Evolutionary conservation across 2,797 vertebrate species (phyloP), one percentile per base, ranked within the genome.

Genomic region (Acridotheres tristis): DNA sequence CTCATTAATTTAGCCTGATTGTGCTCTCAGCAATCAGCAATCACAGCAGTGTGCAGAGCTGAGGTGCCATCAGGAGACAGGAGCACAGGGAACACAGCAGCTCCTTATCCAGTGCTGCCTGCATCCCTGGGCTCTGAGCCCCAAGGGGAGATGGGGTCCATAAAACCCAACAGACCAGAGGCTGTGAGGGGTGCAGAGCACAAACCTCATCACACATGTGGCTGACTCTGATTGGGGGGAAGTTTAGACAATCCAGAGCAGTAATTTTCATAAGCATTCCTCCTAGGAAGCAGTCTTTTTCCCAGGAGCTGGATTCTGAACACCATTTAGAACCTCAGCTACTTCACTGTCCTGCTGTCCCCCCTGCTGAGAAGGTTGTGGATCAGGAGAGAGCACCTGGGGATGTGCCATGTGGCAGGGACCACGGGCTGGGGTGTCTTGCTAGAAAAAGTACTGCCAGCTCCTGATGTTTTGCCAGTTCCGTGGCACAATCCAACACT

Each of bases 11-110:
- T 61, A 62, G 32, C 3, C 80, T 88, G 83, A 81, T 89, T 89
- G 90, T 92, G 51, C 91, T 95, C 90, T 79, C 7, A 22, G 87
- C 86, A 78, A 45, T 93, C 86, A 93, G 93, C 90, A 87, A 16
- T 79, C 84, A 32, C n/a, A 75, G 85, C 83, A 34, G 62, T 2
- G 0, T 9, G 55, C 36, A 7, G 77, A 12, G 25, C 66, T 43
- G 23, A 19, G 83, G 61, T 25, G 79, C 38, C 57, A 11, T 42
- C 76, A 22, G 85, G 72, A 76, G 77, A 8, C 55, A 48, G 88
- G 72, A 72, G 78, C 2, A 1, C 18, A 16, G 72, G 72, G 76
- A 72, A 0, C 18, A 3, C 71, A 61, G 81, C 66, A 63, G 77
- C 77, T 67, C n/a, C 23, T 43, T 1, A 3, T 2, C 43, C 81